Evolutionary conservation across 2,113 vertebrate species (phyloP).

Genomic region (Meles meles): DNA sequence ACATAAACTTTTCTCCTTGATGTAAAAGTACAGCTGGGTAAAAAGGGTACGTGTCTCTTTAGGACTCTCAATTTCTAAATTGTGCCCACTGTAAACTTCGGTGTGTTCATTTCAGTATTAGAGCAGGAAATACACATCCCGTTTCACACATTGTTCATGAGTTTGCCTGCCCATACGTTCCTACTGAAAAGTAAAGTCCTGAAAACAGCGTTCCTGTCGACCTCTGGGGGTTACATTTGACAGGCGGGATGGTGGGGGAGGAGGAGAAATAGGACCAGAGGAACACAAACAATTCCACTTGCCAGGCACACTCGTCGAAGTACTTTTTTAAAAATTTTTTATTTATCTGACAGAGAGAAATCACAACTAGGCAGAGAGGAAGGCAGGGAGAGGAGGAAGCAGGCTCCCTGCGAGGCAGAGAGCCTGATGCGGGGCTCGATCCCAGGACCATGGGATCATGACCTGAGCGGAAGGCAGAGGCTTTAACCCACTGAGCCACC

Average conservation of each 20-base stretch:
- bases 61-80: not conserved
- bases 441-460: too few relatives aligned
- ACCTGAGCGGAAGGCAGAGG: too few relatives aligned
- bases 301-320: not conserved
- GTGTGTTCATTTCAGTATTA: not conserved
- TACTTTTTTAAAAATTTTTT: too few relatives aligned
- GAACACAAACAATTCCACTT: not conserved
- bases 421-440: too few relatives aligned
- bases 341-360: too few relatives aligned
- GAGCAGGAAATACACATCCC: not conserved
- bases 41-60: not conserved
- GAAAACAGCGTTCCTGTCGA: not conserved
- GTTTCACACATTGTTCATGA: not conserved
- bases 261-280: not conserved
- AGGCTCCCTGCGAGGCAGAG: too few relatives aligned
- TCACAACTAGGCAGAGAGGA: too few relatives aligned
- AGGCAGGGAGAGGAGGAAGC: too few relatives aligned
- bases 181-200: not conserved
- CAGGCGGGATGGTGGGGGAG: not conserved
- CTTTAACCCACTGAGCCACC: too few relatives aligned
- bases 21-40: not conserved
- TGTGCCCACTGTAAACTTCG: not conserved
- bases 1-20: not conserved
- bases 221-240: not conserved
- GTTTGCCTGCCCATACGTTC: not conserved